Base-by-base conservation (phyloP, 2,888 invertebrate species). In the Megamerina dolium region DNA sequence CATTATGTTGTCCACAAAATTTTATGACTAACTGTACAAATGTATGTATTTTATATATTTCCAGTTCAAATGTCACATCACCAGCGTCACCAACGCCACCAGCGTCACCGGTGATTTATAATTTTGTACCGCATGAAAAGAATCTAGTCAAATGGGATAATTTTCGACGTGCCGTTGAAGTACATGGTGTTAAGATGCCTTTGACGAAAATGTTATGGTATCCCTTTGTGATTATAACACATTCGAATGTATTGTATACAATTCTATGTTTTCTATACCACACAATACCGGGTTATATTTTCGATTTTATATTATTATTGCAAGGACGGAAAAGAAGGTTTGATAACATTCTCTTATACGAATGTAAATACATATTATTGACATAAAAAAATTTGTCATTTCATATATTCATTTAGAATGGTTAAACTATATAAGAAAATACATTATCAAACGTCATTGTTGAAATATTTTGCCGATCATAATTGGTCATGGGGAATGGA, bases 91-190 rank as follows among this genome's bases (percentile, higher is more conserved):
- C n/a, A n/a, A 5, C 49, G n/a, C 9, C 16, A 17, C 38, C 39
- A 3, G 45, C 58, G 6, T 33, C 49, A 3, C n/a, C n/a, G n/a
- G n/a, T n/a, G n/a, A 58, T 62, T 17, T 93, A 85, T 74, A 93
- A 95, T 72, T 88, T 83, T 66, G 87, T 91, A 3, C 87, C 92
- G 1, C 85, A 88, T 0, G 75, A 76, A 1, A 79, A 86, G 46
- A 89, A 91, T 61, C 80, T 82, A 2, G 71, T 93, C 34, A 82
- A 81, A 0, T 96, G 94, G 94, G 77, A 74, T 0, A 76, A 83
- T 33, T 87, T 87, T 57, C 73, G 19, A 3, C 18, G 43, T 1
- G 36, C 39, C 10, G 16, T 55, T 2, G 10, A 42, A 1, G 20
- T 3, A 1, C 73, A 79, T 43, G 76, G 79, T 1, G 52, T 70